Base-by-base conservation (phyloP, 2,797 vertebrate genomes). In the Myiotriccus ornatus region DNA sequence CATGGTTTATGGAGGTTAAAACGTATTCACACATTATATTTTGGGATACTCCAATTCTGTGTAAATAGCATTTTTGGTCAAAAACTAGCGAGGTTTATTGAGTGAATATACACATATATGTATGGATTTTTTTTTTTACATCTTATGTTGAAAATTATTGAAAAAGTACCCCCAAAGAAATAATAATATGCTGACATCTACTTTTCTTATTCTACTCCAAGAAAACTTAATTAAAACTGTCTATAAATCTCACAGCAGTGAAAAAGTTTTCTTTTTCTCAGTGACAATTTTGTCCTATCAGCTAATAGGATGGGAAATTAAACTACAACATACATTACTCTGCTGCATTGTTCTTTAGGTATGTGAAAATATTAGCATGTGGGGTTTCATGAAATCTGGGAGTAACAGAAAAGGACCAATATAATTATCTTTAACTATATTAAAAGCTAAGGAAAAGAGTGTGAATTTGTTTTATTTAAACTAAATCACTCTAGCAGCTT, bases 391-490 rank as follows among this genome's bases (percentile, higher is more conserved):
- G 69, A 78, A 55, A 71, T 47, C 32, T 0, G 2, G 9, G n/a
- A 68, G 8, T 9, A 81, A 85, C 43, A 88, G 52, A 60, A 91
- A 88, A 93, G 43, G 35, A 94, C 20, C 14, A 80, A 57, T 81
- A 41, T n/a, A 57, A 81, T 81, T 89, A 37, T 34, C 32, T 86
- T 89, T 64, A 90, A 55, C 25, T 14, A 65, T 73, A 81, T 84
- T 65, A 88, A 81, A 80, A 76, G 7, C 43, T 57, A 81, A 69
- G 35, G 62, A 69, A 80, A 81, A 62, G 28, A 56, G 18, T 47
- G n/a, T 44, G 70, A 94, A 76, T 53, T 91, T 92, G 22, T 93
- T 92, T 93, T 88, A 88, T 67, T 84, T 88, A 87, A 93, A 63
- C 30, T 52, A 76, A 93, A 47, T 41, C 56, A 84, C 43, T 96